Conservation (phyloP, 2,797 vertebrate genomes). For the Phrynocephalus guinanensis region DNA sequence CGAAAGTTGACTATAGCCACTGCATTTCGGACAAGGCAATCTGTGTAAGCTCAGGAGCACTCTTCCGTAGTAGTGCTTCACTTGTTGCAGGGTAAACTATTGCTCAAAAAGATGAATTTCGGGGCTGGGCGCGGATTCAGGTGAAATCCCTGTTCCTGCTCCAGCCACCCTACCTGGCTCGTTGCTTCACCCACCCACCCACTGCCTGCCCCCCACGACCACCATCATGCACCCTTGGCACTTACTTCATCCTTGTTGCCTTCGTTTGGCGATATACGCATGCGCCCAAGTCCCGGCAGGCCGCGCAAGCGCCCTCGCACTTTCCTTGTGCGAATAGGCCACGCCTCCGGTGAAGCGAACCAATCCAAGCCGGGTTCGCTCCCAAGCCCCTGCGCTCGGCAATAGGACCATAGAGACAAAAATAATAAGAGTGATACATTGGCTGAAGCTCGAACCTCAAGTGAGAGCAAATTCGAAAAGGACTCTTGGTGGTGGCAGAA, state of each 20-base stretch:
- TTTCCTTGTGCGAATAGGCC: neutral
- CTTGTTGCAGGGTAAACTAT: neutral
- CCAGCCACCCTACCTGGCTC: too few species aligned
- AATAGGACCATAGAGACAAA: neutral
- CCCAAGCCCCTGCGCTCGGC: neutral
- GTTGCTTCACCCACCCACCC: too few species aligned
- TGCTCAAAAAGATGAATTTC: neutral
- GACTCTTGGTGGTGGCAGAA: too few species aligned
- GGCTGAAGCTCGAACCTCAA: neutral
- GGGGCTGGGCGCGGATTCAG: neutral
- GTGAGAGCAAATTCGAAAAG: too few species aligned
- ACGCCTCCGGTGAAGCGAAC: neutral
- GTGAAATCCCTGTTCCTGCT: neutral
- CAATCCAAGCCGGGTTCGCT: neutral
- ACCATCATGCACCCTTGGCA: neutral
- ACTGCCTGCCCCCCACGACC: neutral
- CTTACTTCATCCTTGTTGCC: slow-evolving; percentile 23
- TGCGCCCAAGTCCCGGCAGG: neutral
- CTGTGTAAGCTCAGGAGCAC: neutral
- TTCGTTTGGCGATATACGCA: neutral
- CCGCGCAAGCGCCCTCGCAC: neutral
- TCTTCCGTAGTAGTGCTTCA: neutral
- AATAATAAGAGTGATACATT: neutral
- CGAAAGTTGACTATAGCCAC: too few species aligned
- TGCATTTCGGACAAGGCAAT: neutral